Evolutionary conservation across 2,113 vertebrate genomes (phyloP).

Genomic region (Fregata magnificens): DNA sequence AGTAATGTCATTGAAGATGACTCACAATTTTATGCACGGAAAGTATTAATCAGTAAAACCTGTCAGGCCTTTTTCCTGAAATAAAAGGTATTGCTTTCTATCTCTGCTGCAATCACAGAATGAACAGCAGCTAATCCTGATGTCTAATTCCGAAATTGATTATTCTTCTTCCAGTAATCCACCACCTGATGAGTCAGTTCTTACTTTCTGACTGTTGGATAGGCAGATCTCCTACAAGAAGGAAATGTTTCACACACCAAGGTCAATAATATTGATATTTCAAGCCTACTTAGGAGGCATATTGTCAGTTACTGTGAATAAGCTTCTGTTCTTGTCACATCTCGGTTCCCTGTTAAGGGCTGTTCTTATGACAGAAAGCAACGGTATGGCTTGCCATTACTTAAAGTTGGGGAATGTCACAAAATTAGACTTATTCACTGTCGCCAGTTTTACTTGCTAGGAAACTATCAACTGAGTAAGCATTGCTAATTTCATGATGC

Average conservation of each 20-base stretch:
- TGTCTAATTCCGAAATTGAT: not conserved
- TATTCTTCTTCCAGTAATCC: not conserved
- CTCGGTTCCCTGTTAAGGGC: not conserved
- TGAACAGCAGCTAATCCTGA: not conserved
- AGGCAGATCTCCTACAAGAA: not conserved
- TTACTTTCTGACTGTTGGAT: not conserved
- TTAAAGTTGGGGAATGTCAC: not conserved
- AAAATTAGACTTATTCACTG: not conserved
- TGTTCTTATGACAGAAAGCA: not conserved
- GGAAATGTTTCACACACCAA: not conserved
- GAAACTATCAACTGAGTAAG: not conserved
- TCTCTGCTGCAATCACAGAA: not conserved
- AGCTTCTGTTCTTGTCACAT: not conserved
- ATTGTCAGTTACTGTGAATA: not conserved
- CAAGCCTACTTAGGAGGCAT: not conserved
- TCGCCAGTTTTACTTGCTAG: not conserved
- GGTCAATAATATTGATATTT: constrained; percentile 31
- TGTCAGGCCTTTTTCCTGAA: not conserved
- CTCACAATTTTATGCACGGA: not conserved
- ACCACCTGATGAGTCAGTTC: not conserved
- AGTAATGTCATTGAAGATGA: not conserved
- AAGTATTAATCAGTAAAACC: not conserved
- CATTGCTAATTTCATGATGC: not conserved
- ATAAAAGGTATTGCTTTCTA: not conserved
- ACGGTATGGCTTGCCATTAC: not conserved